Base-by-base conservation (phyloP, 2,113 vertebrate genomes). In the Onychostoma macrolepis region DNA sequence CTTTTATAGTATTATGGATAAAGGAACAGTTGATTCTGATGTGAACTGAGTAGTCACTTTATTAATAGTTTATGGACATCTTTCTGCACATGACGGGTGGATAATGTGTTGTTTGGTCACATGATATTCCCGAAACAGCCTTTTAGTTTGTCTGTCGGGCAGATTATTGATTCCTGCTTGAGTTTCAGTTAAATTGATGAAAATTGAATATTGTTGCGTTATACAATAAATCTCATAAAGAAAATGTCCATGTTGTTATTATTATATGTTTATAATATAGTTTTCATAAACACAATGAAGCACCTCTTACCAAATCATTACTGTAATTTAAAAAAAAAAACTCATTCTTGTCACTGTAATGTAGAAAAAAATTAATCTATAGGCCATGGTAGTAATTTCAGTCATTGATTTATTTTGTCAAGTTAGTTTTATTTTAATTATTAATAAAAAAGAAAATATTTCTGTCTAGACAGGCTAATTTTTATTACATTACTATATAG, bases 31-130 rank as follows among this genome's bases (percentile, higher is more conserved):
- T 43, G 13, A 81, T 80, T 65, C n/a, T 45, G 13, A 24, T 26
- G 15, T 45, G 58, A 65, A 65, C n/a, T 30, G 58, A 81, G 58
- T 19, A 4, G n/a, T 65, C 17, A 17, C 56, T 43, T 67, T 69
- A 80, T 86, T 80, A 86, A 80, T 80, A 86, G 76, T 86, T 80
- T 30, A 72, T 80, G 65, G 15, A 26, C 26, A 48, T 77, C 36
- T 76, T 85, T 76, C 56, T 45, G 45, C 45, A 80, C 28, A 28
- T 58, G 33, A 26, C 13, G 69, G 13, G 4, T 67, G 24, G 26
- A 30, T 86, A 71, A 80, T 86, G 58, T 43, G 58, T 19, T 81
- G 15, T 43, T 30, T 21, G 58, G 58, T 45, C 80, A 65, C 15
- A 26, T 41, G 38, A 45, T 53, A 81, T 81, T 63, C 79, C 36